Evolutionary conservation across 2,797 vertebrate genomes (phyloP), one percentile per base, ranked within the genome.

Genomic region (Rachycentron canadum): DNA sequence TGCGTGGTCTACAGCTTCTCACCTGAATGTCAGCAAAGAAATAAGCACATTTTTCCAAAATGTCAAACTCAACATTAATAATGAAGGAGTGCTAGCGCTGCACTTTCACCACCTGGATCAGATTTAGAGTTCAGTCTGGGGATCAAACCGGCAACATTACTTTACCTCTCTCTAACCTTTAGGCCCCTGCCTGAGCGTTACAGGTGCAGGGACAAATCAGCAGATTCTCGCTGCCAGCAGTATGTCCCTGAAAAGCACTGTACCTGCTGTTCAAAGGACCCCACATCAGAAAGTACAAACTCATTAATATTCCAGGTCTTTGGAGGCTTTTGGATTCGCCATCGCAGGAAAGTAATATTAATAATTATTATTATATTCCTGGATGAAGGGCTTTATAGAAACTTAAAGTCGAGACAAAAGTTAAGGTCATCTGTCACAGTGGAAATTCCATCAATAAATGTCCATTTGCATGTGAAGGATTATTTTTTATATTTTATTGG

Each of bases 221-320:
- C 72, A 83, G 23, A 63, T 70, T 56, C 49, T 57, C 23, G 50
- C 10, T 38, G 41, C 17, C 43, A 38, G 28, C 26, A 30, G 47
- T 19, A 23, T 55, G n/a, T 65, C 56, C 58, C 67, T 81, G 36
- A 78, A 21, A 68, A 50, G 12, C 30, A 66, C 14, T 50, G 10
- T 30, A 69, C 49, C 28, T 40, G 17, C 58, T 58, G 57, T 55
- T 82, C 69, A 80, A 83, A 78, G 77, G 13, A 64, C 1, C 56
- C 49, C 17, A 74, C 19, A 70, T 71, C 65, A 72, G 32, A 78
- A 23, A 68, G 68, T 45, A 30, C 7, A n/a, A 28, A 69, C 23
- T 32, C 21, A 23, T 81, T 49, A n/a, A 58, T 17, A 28, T 50
- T 14, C 49, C 5, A 47, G 55, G 58, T 47, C 41, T 57, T 68